Conservation (phyloP, 2,113 vertebrate genomes). For the Indicator indicator region DNA sequence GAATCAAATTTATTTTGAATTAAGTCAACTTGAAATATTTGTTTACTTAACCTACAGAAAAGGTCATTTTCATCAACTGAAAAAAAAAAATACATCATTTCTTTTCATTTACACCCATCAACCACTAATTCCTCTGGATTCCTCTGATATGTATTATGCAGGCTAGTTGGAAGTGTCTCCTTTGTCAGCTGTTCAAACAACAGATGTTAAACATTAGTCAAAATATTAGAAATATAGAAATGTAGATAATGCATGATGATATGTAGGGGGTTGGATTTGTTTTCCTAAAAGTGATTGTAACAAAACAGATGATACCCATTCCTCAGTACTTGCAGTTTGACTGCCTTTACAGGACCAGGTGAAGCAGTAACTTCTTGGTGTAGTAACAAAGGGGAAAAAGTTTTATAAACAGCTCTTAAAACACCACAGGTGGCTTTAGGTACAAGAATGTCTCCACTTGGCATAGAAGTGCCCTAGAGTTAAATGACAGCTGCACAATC, state of each 20-base stretch:
- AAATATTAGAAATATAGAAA: not conserved
- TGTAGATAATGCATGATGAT: not conserved
- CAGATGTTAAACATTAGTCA: not conserved
- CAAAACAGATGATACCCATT: not conserved
- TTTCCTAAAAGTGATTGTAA: not conserved
- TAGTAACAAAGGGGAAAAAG: not conserved
- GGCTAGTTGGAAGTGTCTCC: not conserved
- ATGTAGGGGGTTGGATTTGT: not conserved
- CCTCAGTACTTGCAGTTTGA: not conserved
- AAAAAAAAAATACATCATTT: not conserved
- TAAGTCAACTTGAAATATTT: not conserved
- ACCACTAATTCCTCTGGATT: not conserved
- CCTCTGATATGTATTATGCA: not conserved
- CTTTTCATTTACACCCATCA: not conserved
- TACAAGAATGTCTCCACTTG: not conserved
- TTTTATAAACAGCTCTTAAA: not conserved
- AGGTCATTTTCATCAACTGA: not conserved
- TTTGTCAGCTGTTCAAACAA: not conserved
- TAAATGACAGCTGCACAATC: not conserved
- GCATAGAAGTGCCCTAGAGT: not conserved
- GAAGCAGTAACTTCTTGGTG: not conserved
- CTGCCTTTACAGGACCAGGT: not conserved
- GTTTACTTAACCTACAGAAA: not conserved
- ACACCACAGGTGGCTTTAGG: not conserved
- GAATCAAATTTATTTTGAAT: not conserved